Base-by-base conservation (phyloP, 1,140 invertebrate species). In the Lethrus apterus region DNA sequence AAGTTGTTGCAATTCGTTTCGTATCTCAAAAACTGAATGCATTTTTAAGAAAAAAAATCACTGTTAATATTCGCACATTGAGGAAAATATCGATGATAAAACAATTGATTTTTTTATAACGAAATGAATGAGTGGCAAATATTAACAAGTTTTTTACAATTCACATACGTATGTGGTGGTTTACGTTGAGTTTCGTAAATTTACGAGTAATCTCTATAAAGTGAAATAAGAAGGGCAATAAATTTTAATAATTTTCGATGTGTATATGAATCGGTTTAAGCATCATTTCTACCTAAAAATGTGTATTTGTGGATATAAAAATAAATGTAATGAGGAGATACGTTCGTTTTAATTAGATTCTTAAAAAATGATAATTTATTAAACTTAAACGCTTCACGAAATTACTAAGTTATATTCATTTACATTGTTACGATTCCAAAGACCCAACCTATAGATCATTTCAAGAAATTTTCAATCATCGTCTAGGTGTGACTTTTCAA, bases 61-160 rank as follows among this genome's bases (percentile, higher is more conserved):
- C 38, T 41, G 38, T 41, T 41, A 41, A 41, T 41, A 41, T 41
- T 41, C 38, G 38, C 38, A 41, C 38, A 26, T 26, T 5, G 5
- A 26, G n/a, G n/a, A 26, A 26, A 26, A 7, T 26, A 26, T 26
- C 5, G 5, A 26, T 26, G 23, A 26, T 26, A 26, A 14, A 34
- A 11, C 15, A 19, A 36, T 9, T n/a, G 19, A n/a, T 36, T 36
- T 36, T 19, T 36, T 20, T 36, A 36, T 36, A 11, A 36, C 9
- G 10, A n/a, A 11, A 20, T 11, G 34, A 13, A 20, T 9, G 3
- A 19, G 34, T 21, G 11, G 34, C 4, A 36, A 20, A 36, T 36
- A 36, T 36, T 36, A 36, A 36, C 2, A 36, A 36, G 9, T 19
- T 36, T 36, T 13, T 34, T 17, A 34, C 10, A 36, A 10, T 19